Evolutionary conservation across 1,140 invertebrate genomes (phyloP), one percentile per base, ranked within the genome.

Genomic region (Cydia pomonella): DNA sequence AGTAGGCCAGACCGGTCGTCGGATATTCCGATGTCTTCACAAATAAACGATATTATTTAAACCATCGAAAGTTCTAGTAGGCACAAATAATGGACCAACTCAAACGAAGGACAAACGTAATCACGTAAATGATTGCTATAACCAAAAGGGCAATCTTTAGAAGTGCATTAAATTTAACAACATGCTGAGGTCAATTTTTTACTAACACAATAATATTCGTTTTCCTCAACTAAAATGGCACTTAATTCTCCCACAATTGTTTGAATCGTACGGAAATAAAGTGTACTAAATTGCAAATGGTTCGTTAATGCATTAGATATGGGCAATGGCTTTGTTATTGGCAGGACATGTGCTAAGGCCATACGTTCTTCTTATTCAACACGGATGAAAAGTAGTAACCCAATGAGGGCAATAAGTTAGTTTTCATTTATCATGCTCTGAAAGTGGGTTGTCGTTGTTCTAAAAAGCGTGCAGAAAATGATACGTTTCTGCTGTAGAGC

Each of bases 231-330:
- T 18, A 33, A 69, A 69, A 69, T 69, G n/a, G 64, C 64, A 69
- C 64, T 69, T 69, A 69, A 69, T 69, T 38, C 33, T 69, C 64
- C 33, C 64, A 69, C 64, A 69, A 69, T 69, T 69, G 64, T 69
- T 38, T 69, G 21, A 33, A 33, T 69, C 64, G 41, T 69, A 69
- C 64, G 64, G 64, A 69, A 69, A 29, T 69, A 69, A 69, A 69
- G 29, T 69, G 29, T 69, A 21, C 21, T 38, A 41, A 69, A 69
- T 69, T 69, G 64, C 64, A 69, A 69, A 69, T 69, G 64, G 64
- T 38, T 41, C n/a, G 33, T 69, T 66, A 41, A 69, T 69, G 64
- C 64, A 38, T 69, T 69, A 33, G 64, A 33, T 69, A 69, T 69
- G 64, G 64, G 4, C 29, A 38, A 41, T 33, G 25, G 12, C 64